A percentile compares a stretch with the other conserved stretches of the same genome.
Evolutionary conservation across 2,113 vertebrate genomes (phyloP).

Genomic region (Potamarius usumacintae): DNA sequence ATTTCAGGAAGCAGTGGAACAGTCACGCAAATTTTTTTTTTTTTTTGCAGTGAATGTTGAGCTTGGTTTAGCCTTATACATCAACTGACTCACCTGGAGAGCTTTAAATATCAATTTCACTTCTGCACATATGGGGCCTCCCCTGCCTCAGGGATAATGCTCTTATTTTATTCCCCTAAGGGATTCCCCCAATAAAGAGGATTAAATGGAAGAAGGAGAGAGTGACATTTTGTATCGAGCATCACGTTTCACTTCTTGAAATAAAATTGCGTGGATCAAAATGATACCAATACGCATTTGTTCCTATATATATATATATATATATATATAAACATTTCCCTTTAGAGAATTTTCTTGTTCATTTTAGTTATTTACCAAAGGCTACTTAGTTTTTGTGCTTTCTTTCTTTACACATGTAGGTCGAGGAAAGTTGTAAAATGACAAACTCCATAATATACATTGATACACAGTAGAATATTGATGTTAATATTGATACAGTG

Average conservation of each 20-base stretch:
- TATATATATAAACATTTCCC: too few species aligned
- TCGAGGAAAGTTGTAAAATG: background rate
- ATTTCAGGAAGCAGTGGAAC: constrained; percentile 21
- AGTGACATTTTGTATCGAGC: constrained; percentile 10
- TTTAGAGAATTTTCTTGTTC: background rate
- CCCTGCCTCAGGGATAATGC: constrained; percentile 9
- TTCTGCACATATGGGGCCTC: constrained; percentile 23
- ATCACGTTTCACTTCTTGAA: constrained; percentile 27
- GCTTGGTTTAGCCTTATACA: background rate
- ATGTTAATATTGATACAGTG: constrained; percentile 27
- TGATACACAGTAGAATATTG: constrained; percentile 25
- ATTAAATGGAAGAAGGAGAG: background rate
- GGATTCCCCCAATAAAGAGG: constrained; percentile 30
- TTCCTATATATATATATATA: background rate
- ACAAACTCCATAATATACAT: background rate
- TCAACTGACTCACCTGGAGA: background rate
- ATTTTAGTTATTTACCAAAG: background rate
- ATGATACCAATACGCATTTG: background rate
- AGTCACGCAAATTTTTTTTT: background rate
- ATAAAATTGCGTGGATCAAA: background rate
- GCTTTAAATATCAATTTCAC: constrained; percentile 24
- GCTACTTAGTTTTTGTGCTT: constrained; percentile 25
- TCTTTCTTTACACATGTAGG: constrained; percentile 3
- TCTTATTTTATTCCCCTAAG: constrained; percentile 13
- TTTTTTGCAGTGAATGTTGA: constrained; percentile 11